Evolutionary conservation across 2,113 vertebrate genomes (phyloP).

Genomic region (Danionella cerebrum): DNA sequence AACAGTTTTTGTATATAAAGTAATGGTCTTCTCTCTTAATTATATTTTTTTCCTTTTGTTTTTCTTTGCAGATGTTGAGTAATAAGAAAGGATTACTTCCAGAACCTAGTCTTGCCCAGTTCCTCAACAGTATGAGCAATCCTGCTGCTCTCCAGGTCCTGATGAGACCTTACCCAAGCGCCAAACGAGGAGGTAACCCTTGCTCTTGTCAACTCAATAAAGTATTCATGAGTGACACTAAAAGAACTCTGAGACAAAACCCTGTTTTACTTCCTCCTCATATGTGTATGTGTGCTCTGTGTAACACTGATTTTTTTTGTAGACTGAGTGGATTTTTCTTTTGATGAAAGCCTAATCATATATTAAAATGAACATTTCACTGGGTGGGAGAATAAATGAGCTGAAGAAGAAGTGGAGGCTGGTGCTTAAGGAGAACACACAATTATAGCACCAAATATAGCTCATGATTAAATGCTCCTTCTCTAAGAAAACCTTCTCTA

Average conservation of each 20-base stretch:
- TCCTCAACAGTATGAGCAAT: slow-evolving; percentile 89
- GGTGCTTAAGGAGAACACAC: slow-evolving; percentile 48
- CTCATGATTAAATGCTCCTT: slow-evolving; percentile 70
- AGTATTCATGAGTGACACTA: not conserved
- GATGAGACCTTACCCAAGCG: slow-evolving; percentile 77
- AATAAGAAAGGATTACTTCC: slow-evolving; percentile 88
- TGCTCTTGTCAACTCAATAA: not conserved
- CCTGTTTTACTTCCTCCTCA: not conserved
- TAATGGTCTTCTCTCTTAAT: not conserved
- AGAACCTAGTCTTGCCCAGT: slow-evolving; percentile 86
- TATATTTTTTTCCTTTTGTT: slow-evolving; percentile 21
- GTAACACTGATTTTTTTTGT: not conserved
- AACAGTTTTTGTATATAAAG: too few relatives aligned
- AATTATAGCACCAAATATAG: slow-evolving; percentile 69
- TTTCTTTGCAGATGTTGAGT: slow-evolving; percentile 75
- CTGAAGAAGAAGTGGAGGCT: slow-evolving; percentile 52
- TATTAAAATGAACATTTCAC: slow-evolving; percentile 68
- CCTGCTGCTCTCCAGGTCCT: slow-evolving; percentile 90
- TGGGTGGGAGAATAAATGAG: slow-evolving; percentile 62
- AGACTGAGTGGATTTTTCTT: slow-evolving; percentile 19
- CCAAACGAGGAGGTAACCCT: slow-evolving; percentile 72
- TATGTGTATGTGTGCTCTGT: not conserved
- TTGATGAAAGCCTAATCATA: slow-evolving; percentile 68
- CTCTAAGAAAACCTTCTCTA: slow-evolving; percentile 61
- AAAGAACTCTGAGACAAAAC: not conserved